Evolutionary conservation across 2,113 vertebrate genomes (phyloP), one percentile per base, ranked within the genome.

Genomic region (Chloropsis hardwickii): DNA sequence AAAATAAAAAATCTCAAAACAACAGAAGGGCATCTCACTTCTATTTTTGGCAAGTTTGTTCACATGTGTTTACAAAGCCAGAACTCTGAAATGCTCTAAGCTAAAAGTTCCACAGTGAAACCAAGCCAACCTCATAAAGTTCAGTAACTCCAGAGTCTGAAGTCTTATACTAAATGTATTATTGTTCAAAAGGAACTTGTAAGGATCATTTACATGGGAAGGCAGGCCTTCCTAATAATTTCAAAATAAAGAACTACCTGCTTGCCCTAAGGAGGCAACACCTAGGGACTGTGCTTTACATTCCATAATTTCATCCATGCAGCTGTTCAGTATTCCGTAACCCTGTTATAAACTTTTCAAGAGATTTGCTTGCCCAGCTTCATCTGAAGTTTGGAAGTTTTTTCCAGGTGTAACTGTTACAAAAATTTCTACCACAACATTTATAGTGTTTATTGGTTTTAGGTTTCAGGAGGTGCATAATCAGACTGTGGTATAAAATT

Each of bases 1-100:
- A 58, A 56, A n/a, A 22, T 15, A 25, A 21, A 17, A 23, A 29
- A 20, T 1, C 10, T 10, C 17, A 17, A 39, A 58, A 28, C 47
- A 56, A 35, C 18, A 22, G 69, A 94, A 77, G 86, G 86, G 90
- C 94, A 95, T 97, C 91, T 87, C 78, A 44, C 48, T 94, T 91
- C 89, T 95, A 96, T 94, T 96, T 96, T 92, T 92, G 95, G 92
- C 79, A 92, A 48, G 77, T 90, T 90, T 93, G 42, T 78, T 86
- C 81, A 81, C 60, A 77, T 86, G 56, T 94, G 88, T 92, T 96
- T 95, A 94, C 88, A 77, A 88, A 96, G 85, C 88, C 88, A 94
- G 86, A 91, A 62, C 27, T 27, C 83, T 78, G 88, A 83, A 95
- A 62, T 31, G 69, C 83, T 91, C 77, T 84, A 94, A 91, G 66